Percentiles rank a stretch among this genome's conserved stretches.
Conservation (phyloP, 2,888 invertebrate species). For the Drosophila subsilvestris region DNA sequence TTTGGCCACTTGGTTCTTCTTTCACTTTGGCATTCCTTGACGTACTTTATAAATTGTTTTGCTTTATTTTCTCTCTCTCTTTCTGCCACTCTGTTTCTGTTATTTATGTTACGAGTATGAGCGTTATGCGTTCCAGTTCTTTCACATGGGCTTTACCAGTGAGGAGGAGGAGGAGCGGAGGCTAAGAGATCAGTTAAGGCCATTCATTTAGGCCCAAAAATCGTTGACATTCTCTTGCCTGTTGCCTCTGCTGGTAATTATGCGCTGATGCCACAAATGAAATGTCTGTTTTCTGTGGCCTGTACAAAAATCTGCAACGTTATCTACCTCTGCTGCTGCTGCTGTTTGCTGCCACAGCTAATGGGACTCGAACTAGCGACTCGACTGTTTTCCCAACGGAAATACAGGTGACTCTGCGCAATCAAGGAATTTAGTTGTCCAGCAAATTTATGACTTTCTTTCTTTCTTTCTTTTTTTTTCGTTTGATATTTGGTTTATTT, state of each 20-base stretch:
- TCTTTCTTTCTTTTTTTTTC: slow-evolving; percentile 5
- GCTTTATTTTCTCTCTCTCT: slow-evolving; percentile 40
- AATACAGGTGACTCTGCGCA: slow-evolving; percentile 49
- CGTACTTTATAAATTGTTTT: slow-evolving; percentile 56
- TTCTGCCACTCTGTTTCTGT: slow-evolving; percentile 16
- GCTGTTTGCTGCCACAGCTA: slow-evolving; percentile 4
- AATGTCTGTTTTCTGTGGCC: slow-evolving; percentile 39
- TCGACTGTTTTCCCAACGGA: slow-evolving; percentile 27
- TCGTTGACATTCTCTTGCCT: slow-evolving; percentile 4
- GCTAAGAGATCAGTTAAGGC: slow-evolving; percentile 37
- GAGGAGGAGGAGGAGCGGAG: neutral
- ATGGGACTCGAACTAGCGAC: slow-evolving; percentile 38
- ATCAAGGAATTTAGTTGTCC: slow-evolving; percentile 27
- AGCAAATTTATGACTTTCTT: slow-evolving; percentile 60
- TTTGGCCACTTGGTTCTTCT: slow-evolving; percentile 35
- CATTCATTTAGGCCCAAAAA: slow-evolving; percentile 18
- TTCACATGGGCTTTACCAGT: slow-evolving; percentile 34
- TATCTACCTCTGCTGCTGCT: slow-evolving; percentile 3
- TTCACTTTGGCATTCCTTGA: slow-evolving; percentile 66
- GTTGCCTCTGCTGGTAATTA: neutral
- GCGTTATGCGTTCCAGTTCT: slow-evolving; percentile 50
- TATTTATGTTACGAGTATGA: slow-evolving; percentile 41
- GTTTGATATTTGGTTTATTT: slow-evolving; percentile 15
- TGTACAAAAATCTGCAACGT: slow-evolving; percentile 26
- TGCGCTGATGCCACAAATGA: slow-evolving; percentile 41